Conservation (phyloP, 2,888 invertebrate species). For the Oscheius sp. region DNA sequence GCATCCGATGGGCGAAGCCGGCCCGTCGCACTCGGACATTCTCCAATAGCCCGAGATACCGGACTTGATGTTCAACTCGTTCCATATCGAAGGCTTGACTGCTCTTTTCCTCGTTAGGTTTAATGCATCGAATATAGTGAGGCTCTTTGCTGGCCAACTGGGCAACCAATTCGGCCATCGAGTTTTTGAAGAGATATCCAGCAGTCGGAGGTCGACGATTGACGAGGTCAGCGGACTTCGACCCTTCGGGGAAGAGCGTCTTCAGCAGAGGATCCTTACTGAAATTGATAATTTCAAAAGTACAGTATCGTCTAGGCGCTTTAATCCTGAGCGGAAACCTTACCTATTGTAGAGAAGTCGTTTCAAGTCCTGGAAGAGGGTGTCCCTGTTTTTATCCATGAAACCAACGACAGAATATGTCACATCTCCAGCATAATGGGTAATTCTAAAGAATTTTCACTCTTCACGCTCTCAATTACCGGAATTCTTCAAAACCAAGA, state of each 20-base stretch:
- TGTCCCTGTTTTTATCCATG: conserved; percentile 96
- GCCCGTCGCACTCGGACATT: conserved; percentile 94
- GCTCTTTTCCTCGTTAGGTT: conserved; percentile 94
- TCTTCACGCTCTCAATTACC: conserved; percentile 15
- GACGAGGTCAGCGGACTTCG: conserved; percentile 88
- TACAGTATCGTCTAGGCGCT: too few relatives aligned
- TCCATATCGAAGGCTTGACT: conserved; percentile 87
- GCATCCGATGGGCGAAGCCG: conserved; percentile 94
- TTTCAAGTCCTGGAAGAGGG: conserved; percentile 95
- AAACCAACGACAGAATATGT: conserved; percentile 90
- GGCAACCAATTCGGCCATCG: conserved; percentile 89
- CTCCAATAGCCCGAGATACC: conserved; percentile 90
- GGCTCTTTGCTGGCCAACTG: conserved; percentile 83
- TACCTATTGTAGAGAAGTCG: conserved; percentile 84
- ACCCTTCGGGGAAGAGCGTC: conserved; percentile 96
- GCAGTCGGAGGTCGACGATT: conserved; percentile 95
- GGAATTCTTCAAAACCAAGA: conserved; percentile 74
- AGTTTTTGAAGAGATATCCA: conserved; percentile 89
- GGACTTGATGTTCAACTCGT: conserved; percentile 78
- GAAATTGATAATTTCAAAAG: too few relatives aligned
- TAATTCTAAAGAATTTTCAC: conserved; percentile 75
- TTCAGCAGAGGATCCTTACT: conserved; percentile 78
- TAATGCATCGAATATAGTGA: conserved; percentile 95
- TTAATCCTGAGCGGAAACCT: too few relatives aligned
- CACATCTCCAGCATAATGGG: conserved; percentile 96